These are phyloP conservation scores for Parasteatoda tepidariorum DNA, from an alignment of 1,140 invertebrate genomes.

Conservation along the genomic window DNA sequence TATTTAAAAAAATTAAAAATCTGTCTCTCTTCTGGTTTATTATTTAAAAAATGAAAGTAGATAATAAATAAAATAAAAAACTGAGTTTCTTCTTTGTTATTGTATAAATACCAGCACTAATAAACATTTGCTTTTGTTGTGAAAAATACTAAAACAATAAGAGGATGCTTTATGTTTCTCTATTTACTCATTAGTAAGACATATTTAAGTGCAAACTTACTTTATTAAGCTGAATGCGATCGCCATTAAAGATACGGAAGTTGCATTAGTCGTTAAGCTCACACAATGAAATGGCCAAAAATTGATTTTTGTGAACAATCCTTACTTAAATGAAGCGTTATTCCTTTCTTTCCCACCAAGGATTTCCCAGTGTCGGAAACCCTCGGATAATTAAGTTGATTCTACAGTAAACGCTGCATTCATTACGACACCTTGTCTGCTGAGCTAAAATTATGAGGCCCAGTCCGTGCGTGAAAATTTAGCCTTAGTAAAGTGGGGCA, in stretches of 20 bases:
- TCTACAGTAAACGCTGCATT: constrained; percentile 46
- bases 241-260: constrained; percentile 21
- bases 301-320: constrained; percentile 26
- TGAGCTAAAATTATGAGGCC: constrained; percentile 52
- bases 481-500: constrained; percentile 14
- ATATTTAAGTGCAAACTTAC: background rate
- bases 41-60: too few species aligned
- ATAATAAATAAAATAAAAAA: too few species aligned
- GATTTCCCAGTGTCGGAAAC: constrained; percentile 26
- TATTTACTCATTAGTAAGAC: background rate
- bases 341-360: constrained; percentile 26
- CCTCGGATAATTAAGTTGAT: constrained; percentile 55
- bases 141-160: too few species aligned
- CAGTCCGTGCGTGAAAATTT: constrained; percentile 52
- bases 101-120: too few species aligned
- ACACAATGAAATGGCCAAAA: constrained; percentile 26
- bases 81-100: too few species aligned
- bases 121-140: too few species aligned
- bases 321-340: constrained; percentile 35
- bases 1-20: too few species aligned
- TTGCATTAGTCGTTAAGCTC: constrained; percentile 8
- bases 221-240: background rate
- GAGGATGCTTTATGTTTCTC: background rate
- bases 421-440: constrained; percentile 57
- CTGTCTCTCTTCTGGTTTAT: too few species aligned